A percentile compares a stretch with the other conserved stretches of the same genome.
phyloP scores from a whole-genome alignment of 2,797 vertebrate species.

The Arctocebus calabarensis region DNA sequence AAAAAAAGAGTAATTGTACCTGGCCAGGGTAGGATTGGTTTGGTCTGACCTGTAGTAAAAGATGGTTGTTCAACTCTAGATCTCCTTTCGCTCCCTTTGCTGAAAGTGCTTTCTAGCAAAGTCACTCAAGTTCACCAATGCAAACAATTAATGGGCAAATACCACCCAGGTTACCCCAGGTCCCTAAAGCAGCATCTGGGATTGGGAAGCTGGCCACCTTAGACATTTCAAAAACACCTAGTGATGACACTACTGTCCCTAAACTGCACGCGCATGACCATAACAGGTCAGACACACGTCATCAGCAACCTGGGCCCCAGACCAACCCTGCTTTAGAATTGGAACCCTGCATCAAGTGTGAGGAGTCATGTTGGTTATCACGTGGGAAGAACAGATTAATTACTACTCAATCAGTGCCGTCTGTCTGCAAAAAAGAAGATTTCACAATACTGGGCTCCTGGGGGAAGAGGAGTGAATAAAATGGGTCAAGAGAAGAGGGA shows the following conservation, averaged over 20 bases:
- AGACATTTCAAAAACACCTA: background rate
- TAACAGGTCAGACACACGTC: background rate
- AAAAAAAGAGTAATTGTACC: background rate
- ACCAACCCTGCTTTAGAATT: background rate
- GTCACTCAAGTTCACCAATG: background rate
- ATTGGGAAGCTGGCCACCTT: background rate
- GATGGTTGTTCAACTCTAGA: background rate
- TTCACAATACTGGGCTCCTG: background rate
- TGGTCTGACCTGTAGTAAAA: background rate
- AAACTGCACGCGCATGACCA: background rate
- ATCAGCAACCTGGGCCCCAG: background rate
- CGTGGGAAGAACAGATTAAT: background rate
- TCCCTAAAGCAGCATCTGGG: background rate
- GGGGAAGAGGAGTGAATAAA: background rate
- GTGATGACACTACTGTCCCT: background rate
- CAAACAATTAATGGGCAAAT: background rate
- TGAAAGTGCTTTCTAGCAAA: background rate
- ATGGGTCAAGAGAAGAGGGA: background rate
- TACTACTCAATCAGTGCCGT: background rate
- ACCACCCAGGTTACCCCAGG: background rate
- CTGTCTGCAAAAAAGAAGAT: slow-evolving; percentile 2
- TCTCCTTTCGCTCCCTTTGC: background rate
- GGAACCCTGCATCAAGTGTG: background rate
- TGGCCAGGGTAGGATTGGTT: background rate
- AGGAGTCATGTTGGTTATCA: background rate